These are phyloP conservation scores for Iselma pallidipennis DNA, from an alignment of 2,888 invertebrate genomes.

Conservation along the genomic window DNA sequence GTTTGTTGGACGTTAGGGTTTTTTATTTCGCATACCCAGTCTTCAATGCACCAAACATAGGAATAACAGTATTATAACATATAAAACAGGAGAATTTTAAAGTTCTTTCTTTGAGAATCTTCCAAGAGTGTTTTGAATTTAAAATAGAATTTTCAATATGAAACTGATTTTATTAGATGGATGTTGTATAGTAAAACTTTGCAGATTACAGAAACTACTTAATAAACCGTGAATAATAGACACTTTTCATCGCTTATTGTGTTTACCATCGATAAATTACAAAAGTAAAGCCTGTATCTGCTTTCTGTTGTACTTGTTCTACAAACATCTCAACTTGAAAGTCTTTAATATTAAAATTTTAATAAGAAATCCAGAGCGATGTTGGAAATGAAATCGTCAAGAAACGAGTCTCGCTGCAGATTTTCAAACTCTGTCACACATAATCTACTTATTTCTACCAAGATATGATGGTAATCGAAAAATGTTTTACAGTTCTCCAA, in stretches of 20 bases:
- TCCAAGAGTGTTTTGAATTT: too few species aligned
- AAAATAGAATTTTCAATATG: background rate
- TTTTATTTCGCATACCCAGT: too few species aligned
- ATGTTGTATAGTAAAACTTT: background rate
- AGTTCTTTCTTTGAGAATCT: too few species aligned
- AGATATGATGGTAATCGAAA: too few species aligned
- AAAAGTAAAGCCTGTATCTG: conserved; percentile 6
- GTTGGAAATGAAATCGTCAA: background rate
- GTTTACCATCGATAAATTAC: conserved; percentile 20
- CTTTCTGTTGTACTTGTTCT: background rate
- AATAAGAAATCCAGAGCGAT: background rate
- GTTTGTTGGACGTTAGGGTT: background rate
- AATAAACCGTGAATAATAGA: conserved; percentile 19
- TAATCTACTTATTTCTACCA: background rate
- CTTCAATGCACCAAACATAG: too few species aligned
- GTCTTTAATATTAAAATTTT: background rate
- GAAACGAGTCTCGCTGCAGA: background rate
- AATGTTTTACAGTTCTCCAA: too few species aligned
- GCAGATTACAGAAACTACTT: conserved; percentile 9
- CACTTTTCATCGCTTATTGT: conserved; percentile 17
- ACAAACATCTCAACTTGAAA: background rate
- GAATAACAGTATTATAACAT: too few species aligned
- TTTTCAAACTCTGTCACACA: background rate
- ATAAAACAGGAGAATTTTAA: too few species aligned
- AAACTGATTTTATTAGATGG: conserved; percentile 7